Base-by-base conservation (phyloP, 2,888 invertebrate species). In the Drosophila atroscutellata region DNA sequence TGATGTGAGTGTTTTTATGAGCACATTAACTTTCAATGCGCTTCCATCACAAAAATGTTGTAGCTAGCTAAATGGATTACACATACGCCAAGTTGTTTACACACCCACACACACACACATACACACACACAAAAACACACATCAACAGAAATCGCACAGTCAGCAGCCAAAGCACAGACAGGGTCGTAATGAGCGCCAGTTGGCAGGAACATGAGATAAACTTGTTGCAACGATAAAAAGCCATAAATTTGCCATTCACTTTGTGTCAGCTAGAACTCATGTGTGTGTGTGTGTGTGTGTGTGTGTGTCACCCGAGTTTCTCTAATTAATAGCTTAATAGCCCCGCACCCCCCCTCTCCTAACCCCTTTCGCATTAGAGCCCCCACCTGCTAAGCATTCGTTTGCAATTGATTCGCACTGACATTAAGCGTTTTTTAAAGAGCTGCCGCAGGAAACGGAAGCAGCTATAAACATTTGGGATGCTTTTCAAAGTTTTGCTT, bases 151-250 rank as follows among this genome's bases (percentile, higher is more conserved):
- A 67, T 70, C 60, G 77, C 80, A 50, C 50, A 64, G 67, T 72
- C 79, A 79, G 78, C 75, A 51, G 49, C 75, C 52, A 75, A 56
- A 58, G 60, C 67, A 49, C 39, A 57, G 45, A 55, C 47, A 51
- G 69, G 69, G 64, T 62, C 79, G 73, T 86, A 86, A 86, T 85
- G 88, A 83, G 88, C 85, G 72, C 62, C 80, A 76, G 84, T 84
- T 84, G 71, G 84, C 76, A 74, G 81, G 73, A 84, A 80, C 78
- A 84, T 69, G 75, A 81, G 88, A 86, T 86, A 85, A 86, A 87
- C 85, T 86, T 86, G 88, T 86, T 86, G 85, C 85, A 79, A 77
- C 88, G 75, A 86, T 85, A 87, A 87, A 79, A 83, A 70, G 75
- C 88, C 66, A 86, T 86, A 86, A 86, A 87, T 85, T 87, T 81